Base-by-base conservation (phyloP, 2,888 invertebrate species). In the Thereva unica region DNA sequence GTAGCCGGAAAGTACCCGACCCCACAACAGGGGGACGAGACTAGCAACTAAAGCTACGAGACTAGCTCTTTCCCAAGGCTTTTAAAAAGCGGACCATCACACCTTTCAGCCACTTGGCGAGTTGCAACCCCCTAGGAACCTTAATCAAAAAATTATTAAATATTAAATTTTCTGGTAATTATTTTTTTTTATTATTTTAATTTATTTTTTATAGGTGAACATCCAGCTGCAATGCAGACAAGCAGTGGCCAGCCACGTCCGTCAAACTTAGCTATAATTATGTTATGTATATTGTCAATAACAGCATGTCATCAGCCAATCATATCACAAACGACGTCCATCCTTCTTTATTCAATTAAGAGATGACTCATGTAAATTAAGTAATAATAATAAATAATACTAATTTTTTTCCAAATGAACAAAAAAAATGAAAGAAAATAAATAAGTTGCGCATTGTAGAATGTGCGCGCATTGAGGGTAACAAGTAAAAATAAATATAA, bases 201-300 rank as follows among this genome's bases (percentile, higher is more conserved):
- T n/a, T n/a, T n/a, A n/a, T n/a, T 38, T 10, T 66, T 47, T 83
- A 9, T 5, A 92, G 92, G 92, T 71, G 92, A 92, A 81, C 91
- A 92, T 80, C 92, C 92, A 69, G 91, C 91, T 67, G 92, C 92
- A 44, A 92, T 92, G 91, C 92, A 92, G 82, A 89, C 89, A 3
- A 89, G 88, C 80, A 84, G 83, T 80, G 83, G 84, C 50, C 84
- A 83, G 61, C 72, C 71, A 65, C 69, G 69, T 67, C 72, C 72
- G 71, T 72, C 73, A 45, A 72, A 75, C 66, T 70, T 74, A 64
- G 73, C 74, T 67, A 73, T 77, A 71, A 74, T 76, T 55, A 70
- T 73, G 41, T 71, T 76, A 69, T 72, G 75, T 70, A 71, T 76
- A 70, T 72, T 78, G 65, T 73, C 73, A 42, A 70, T 75, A 70